A percentile compares a stretch with the other conserved stretches of the same genome.
phyloP scores from a whole-genome alignment of 64 coral and sea anemone genomes.

The Pachyseris speciosa region DNA sequence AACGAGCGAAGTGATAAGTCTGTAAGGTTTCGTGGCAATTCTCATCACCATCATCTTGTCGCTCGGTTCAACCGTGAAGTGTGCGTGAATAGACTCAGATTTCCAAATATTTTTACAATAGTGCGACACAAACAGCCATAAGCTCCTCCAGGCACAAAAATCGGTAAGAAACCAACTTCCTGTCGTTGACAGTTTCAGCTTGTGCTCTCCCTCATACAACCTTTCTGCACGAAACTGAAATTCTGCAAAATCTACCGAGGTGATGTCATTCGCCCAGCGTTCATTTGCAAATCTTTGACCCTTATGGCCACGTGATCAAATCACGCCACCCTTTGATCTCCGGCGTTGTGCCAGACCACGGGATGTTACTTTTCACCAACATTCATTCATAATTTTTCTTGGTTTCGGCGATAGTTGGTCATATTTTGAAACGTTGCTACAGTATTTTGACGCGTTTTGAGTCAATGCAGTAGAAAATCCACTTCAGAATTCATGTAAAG shows the following conservation, averaged over 20 bases:
- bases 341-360: background rate
- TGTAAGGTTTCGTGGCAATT: background rate
- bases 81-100: background rate
- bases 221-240: background rate
- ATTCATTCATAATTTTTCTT: background rate
- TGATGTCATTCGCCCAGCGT: constrained; percentile 19
- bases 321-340: background rate
- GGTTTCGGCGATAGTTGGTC: too few relatives aligned
- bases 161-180: background rate
- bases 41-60: background rate
- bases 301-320: background rate
- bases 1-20: background rate
- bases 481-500: background rate
- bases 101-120: background rate
- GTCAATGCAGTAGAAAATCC: too few relatives aligned
- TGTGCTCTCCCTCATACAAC: background rate
- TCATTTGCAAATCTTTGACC: background rate
- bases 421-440: too few relatives aligned
- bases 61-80: too few relatives aligned
- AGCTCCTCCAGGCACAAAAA: background rate
- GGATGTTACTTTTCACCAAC: background rate
- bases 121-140: too few relatives aligned
- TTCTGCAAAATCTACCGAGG: background rate
- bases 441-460: too few relatives aligned
- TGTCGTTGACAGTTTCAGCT: background rate